These are phyloP conservation scores for Drosophila punjabiensis DNA, from an alignment of 1,140 invertebrate species.

Conservation along the genomic window DNA sequence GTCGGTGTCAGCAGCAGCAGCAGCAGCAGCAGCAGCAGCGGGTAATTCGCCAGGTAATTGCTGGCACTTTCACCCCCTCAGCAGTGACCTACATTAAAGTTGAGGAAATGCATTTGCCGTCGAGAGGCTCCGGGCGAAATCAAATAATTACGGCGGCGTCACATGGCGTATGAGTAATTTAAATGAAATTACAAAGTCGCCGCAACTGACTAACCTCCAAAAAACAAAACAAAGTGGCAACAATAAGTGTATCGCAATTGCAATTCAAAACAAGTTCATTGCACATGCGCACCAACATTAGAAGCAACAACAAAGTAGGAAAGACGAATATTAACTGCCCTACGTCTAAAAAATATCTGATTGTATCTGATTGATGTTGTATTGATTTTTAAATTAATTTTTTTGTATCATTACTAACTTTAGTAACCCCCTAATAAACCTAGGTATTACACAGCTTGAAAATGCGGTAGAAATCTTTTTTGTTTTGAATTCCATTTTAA, in stretches of 20 bases:
- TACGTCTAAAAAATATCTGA: neutral
- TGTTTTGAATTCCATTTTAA: neutral
- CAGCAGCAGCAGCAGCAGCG: slow-evolving; percentile 8
- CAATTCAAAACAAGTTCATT: slow-evolving; percentile 78
- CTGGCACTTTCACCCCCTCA: slow-evolving; percentile 71
- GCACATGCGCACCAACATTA: slow-evolving; percentile 70
- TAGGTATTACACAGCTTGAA: neutral
- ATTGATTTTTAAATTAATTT: neutral
- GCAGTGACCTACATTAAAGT: slow-evolving; percentile 72
- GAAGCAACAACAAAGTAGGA: slow-evolving; percentile 33
- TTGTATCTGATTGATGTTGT: neutral
- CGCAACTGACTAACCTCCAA: slow-evolving; percentile 70
- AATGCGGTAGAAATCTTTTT: neutral
- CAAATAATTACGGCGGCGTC: slow-evolving; percentile 52
- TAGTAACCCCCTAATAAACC: neutral
- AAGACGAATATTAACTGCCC: slow-evolving; percentile 6
- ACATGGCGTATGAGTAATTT: slow-evolving; percentile 76
- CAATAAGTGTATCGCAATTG: slow-evolving; percentile 53
- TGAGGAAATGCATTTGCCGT: slow-evolving; percentile 59
- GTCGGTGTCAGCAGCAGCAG: slow-evolving; percentile 5
- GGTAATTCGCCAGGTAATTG: slow-evolving; percentile 44
- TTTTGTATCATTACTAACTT: neutral
- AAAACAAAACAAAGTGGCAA: slow-evolving; percentile 41
- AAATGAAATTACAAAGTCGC: slow-evolving; percentile 78
- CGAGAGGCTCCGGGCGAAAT: slow-evolving; percentile 42